Conservation (phyloP, 2,797 vertebrate genomes). For the Clarias fuscus region DNA sequence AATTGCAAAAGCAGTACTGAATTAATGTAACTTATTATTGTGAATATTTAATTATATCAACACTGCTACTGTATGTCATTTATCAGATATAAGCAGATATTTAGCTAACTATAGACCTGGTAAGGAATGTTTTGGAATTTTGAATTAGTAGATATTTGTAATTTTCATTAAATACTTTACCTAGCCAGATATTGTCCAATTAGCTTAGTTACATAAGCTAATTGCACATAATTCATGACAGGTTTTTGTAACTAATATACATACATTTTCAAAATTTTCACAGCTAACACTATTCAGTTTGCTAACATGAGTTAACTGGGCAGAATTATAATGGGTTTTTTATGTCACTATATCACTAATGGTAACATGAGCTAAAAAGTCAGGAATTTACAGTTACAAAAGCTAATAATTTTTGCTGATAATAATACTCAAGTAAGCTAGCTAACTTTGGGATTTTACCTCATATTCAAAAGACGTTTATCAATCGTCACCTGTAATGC, state of each 20-base stretch:
- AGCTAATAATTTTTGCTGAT: too few relatives aligned
- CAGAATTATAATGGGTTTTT: too few relatives aligned
- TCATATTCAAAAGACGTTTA: neutral
- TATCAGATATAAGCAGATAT: neutral
- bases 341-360: too few relatives aligned
- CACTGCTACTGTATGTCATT: neutral
- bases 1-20: conserved; percentile 10
- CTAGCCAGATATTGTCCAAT: neutral
- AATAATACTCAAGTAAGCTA: too few relatives aligned
- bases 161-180: neutral
- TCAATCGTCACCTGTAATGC: neutral
- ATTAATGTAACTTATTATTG: neutral
- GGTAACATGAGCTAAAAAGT: too few relatives aligned
- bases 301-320: neutral
- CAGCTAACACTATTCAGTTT: neutral
- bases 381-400: too few relatives aligned
- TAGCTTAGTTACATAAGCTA: neutral
- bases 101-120: neutral
- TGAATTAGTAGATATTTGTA: neutral
- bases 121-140: neutral
- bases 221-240: neutral
- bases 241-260: too few relatives aligned
- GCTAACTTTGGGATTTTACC: neutral
- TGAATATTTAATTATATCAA: neutral
- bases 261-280: neutral